Base-by-base conservation (phyloP, 2,888 invertebrate species). In the Salticus scenicus region DNA sequence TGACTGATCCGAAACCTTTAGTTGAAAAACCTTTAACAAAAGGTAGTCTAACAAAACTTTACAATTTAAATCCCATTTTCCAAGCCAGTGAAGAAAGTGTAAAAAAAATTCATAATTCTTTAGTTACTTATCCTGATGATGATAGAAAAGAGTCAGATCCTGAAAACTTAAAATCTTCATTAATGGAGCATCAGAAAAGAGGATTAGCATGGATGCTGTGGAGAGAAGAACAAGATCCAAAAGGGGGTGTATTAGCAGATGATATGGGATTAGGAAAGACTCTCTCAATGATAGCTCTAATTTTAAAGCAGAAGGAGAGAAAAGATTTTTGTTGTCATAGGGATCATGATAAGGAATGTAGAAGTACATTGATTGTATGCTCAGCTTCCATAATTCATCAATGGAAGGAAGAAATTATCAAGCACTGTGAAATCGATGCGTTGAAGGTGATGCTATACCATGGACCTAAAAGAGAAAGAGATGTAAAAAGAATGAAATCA, bases 301-400 rank as follows among this genome's bases (percentile, higher is more conserved):
- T 96, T 4, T 90, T 95, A 37, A 93, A 92, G n/a, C 82, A 92
- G n/a, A 76, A 73, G 41, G 84, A 87, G 37, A 41, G 17, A 0
- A 71, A 75, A 2, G 47, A 66, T 31, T 69, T 41, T 1, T 24
- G 47, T 24, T 5, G 31, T 12, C 47, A 28, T n/a, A n/a, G 33
- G 41, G 28, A 37, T 0, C 12, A 20, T 14, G n/a, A 31, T 8
- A 37, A 31, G 1, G 10, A 47, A 14, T 67, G 51, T 27, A 41
- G 31, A 47, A 75, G 66, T n/a, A 86, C 96, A 0, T 92, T 99
- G n/a, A 95, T 99, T 0, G 94, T 99, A 0, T 97, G 97, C 90
- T 98, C 98, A 0, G 97, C 98, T 1, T 96, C 96, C 64, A 93
- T 99, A 69, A 92, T 98, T 79, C 94, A 94, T 89, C 98, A 99